Evolutionary conservation across 2,888 invertebrate genomes (phyloP).

Genomic region (Orthonychiurus folsomi): DNA sequence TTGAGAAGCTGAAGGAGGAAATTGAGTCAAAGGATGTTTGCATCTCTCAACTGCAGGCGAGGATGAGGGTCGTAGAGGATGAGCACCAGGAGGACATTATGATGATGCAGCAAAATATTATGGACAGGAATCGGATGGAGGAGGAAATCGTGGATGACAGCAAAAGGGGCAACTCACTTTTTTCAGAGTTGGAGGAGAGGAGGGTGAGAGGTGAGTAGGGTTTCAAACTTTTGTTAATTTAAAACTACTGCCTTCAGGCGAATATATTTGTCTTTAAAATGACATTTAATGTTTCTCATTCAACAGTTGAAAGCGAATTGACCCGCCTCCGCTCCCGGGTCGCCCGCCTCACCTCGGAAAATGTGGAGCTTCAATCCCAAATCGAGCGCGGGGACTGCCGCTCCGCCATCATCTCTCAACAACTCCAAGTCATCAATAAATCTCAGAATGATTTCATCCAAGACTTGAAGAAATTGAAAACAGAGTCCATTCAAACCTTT

Average conservation of each 20-base stretch:
- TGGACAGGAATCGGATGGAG: neutral
- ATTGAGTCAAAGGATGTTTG: conserved; percentile 9
- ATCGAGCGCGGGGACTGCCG: conserved; percentile 28
- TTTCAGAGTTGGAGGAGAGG: conserved; percentile 33
- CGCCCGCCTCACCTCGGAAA: conserved; percentile 26
- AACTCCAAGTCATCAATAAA: conserved; percentile 26
- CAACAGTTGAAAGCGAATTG: conserved; percentile 32
- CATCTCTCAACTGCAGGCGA: conserved; percentile 6
- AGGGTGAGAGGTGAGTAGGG: conserved; percentile 23
- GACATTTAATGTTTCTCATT: neutral
- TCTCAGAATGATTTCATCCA: conserved; percentile 23
- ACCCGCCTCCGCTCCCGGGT: conserved; percentile 21
- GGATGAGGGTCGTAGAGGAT: conserved; percentile 6
- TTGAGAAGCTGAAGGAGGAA: neutral
- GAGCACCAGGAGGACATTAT: conserved; percentile 8
- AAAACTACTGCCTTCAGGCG: neutral
- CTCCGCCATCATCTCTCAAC: conserved; percentile 24
- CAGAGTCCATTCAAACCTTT: conserved; percentile 24
- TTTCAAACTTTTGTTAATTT: neutral
- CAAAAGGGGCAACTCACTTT: conserved; percentile 32
- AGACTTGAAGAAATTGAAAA: conserved; percentile 26
- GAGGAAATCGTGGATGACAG: conserved; percentile 8
- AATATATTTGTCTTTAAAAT: conserved; percentile 4
- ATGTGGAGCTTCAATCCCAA: conserved; percentile 21
- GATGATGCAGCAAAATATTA: conserved; percentile 2